Conservation (phyloP, 23 tunicate species). For the Aplidium turbinatum region DNA sequence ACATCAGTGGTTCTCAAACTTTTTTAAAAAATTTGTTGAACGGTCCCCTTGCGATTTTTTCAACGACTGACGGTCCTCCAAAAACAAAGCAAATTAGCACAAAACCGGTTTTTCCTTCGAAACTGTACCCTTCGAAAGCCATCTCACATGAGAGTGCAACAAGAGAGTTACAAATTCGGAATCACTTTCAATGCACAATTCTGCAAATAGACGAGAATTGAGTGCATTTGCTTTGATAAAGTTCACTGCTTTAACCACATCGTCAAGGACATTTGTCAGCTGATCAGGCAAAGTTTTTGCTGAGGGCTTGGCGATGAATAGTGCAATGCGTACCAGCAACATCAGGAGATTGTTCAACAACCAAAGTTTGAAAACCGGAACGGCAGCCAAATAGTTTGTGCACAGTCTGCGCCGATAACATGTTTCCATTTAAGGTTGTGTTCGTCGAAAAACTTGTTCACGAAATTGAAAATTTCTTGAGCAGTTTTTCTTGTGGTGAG, state of each 20-base stretch:
- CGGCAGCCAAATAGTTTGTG: constrained; percentile 64
- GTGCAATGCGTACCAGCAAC: constrained; percentile 50
- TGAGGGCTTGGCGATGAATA: constrained; percentile 46
- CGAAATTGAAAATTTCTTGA: constrained; percentile 24
- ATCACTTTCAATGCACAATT: constrained; percentile 54
- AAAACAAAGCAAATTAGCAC: too few relatives aligned
- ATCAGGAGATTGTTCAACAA: constrained; percentile 47
- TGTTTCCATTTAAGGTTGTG: constrained; percentile 52
- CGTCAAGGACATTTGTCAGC: constrained; percentile 31
- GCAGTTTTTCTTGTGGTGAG: constrained; percentile 54
- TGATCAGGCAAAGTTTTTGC: constrained; percentile 42
- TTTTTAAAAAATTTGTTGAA: too few relatives aligned
- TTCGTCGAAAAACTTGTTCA: constrained; percentile 52
- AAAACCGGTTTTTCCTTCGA: too few relatives aligned
- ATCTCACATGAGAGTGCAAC: constrained; percentile 42
- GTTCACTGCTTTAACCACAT: constrained; percentile 51
- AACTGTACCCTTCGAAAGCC: constrained; percentile 54
- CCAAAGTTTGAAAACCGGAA: constrained; percentile 53
- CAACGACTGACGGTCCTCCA: too few relatives aligned
- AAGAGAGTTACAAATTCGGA: constrained; percentile 49
- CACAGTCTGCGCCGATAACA: constrained; percentile 62
- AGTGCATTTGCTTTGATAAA: constrained; percentile 57
- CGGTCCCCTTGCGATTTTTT: too few relatives aligned
- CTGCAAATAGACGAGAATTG: constrained; percentile 46
- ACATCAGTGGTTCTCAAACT: too few relatives aligned